Base-by-base conservation (phyloP, 2,113 vertebrate genomes). In the Grammomys dolichurus region DNA sequence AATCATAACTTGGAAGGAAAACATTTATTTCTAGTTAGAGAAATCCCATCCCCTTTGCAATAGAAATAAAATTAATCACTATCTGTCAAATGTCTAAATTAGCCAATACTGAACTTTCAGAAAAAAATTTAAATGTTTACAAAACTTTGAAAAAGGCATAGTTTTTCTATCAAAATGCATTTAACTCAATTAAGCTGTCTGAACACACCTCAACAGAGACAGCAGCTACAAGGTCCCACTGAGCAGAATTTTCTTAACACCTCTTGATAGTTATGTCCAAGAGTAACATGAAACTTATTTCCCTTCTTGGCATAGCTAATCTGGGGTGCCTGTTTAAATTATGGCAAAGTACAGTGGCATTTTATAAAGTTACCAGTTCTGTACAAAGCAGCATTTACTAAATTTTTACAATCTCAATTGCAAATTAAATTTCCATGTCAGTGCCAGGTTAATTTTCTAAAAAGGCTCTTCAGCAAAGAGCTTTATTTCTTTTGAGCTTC, bases 371-470 rank as follows among this genome's bases (percentile, higher is more conserved):
- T 91, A 19, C n/a, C 19, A 75, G 69, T 69, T 96, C 81, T 93
- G 76, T 92, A 93, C 75, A 95, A 90, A 82, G 88, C 12, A 88
- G 70, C 69, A 90, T 93, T 96, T 93, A 43, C 67, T 94, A 93
- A 96, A 90, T 17, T 58, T 96, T 72, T 46, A 69, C 2, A 85
- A 81, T 91, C 60, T 96, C 65, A 81, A 88, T 33, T 73, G 28
- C 65, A 94, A 97, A 96, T 96, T 90, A 94, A 94, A 97, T 89
- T 87, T 92, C n/a, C 80, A 19, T 90, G 87, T 95, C 87, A 93
- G 17, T 78, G 33, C 56, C 96, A 96, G 56, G 43, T 87, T 93
- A 95, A 87, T 96, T 95, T 97, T 95, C 87, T 84, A 80, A 95
- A 96, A 97, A 77, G 24, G 70, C 73, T 56, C n/a, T 94, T 93